A percentile compares a stretch with the other conserved stretches of the same genome.
Conservation (phyloP, 92 coral and sea anemone species). For the Actinostola sp. region DNA sequence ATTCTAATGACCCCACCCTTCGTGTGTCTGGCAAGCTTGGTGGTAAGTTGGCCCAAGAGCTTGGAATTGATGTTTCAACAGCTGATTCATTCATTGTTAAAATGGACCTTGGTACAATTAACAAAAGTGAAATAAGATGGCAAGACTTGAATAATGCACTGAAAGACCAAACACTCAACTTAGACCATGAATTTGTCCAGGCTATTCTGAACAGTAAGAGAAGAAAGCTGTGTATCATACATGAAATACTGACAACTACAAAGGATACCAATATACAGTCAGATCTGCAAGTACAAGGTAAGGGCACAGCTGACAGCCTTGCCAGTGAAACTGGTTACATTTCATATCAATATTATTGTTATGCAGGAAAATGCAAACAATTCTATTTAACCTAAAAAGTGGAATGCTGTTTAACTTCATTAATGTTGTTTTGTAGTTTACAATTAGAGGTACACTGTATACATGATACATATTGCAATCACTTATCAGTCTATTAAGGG, state of each 20-base stretch:
- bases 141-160: conserved; percentile 59
- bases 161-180: conserved; percentile 50
- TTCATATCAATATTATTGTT: not conserved
- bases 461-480: no score
- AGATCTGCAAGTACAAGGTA: conserved; percentile 69
- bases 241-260: conserved; percentile 61
- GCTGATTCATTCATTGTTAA: conserved; percentile 75
- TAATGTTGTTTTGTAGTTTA: no score
- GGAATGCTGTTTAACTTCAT: no score
- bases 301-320: not conserved
- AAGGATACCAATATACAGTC: conserved; percentile 63
- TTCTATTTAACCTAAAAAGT: no score
- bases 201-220: conserved; percentile 54
- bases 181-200: conserved; percentile 82
- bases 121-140: conserved; percentile 77
- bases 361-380: no score
- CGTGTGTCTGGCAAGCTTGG: conserved; percentile 88
- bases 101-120: conserved; percentile 85
- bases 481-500: no score
- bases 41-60: conserved; percentile 82
- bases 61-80: conserved; percentile 80
- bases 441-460: no score
- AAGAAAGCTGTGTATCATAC: conserved; percentile 69
- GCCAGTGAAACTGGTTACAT: not conserved
- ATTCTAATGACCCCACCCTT: conserved; percentile 83